Evolutionary conservation across 2,113 vertebrate species (phyloP), one percentile per base, ranked within the genome.

Genomic region (Cavia porcellus): DNA sequence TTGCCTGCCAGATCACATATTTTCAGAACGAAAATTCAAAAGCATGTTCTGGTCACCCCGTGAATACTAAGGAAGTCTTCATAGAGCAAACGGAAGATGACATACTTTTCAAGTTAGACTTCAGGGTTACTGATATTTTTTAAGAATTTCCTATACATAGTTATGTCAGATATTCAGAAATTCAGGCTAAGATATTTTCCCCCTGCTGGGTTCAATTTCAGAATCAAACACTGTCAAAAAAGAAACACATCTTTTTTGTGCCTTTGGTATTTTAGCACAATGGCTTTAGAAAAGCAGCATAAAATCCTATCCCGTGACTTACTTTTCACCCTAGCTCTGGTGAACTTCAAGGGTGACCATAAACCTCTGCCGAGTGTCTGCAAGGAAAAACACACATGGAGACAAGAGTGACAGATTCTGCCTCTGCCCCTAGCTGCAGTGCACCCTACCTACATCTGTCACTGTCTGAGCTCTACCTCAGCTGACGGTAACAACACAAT

Each of bases 21-120:
- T 77, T 96, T 80, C 47, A 91, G 38, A 59, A 80, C 83, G 82
- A 97, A 96, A 94, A 90, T 77, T 59, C 47, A 96, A 11, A 92
- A 70, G 90, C 75, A 92, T 5, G 38, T 87, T 38, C 20, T 38
- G 47, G 9, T 35, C 14, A 50, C 81, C 22, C 17, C 17, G 22
- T 4, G 8, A 3, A 10, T 75, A 75, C 42, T 74, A 94, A 94
- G 97, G 52, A 17, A 89, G 81, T 22, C 62, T 38, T 59, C 28
- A 70, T 47, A 72, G 17, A 84, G 8, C n/a, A 9, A 0, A 28
- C 19, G 42, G 83, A 32, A 32, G 62, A 62, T 5, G 61, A 25
- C 57, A 90, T 45, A 84, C 47, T 7, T 3, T 20, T 79, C 61
- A 83, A 93, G 17, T 83, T 79, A 64, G 55, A 82, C 45, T 5